A percentile compares a stretch with the other conserved stretches of the same genome.
Evolutionary conservation across 2,113 vertebrate genomes (phyloP).

Genomic region (Camelus bactrianus): DNA sequence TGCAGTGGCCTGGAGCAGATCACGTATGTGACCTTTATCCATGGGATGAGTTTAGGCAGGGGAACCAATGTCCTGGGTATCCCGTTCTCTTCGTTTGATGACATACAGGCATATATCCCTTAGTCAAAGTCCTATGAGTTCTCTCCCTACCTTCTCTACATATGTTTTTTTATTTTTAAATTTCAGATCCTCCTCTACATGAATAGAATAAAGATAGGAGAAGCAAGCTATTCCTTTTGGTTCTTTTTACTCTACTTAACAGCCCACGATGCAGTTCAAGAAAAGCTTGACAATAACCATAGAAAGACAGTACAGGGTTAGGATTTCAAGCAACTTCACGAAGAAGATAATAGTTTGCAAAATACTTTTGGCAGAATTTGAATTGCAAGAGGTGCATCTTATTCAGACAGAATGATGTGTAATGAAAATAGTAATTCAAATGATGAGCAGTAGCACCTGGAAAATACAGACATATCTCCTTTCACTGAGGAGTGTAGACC

Average conservation of each 20-base stretch:
- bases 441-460: not conserved
- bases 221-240: not conserved
- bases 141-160: not conserved
- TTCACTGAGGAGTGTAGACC: not conserved
- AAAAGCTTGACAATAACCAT: not conserved
- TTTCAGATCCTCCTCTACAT: not conserved
- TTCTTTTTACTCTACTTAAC: not conserved
- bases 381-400: not conserved
- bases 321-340: not conserved
- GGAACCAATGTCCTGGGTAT: not conserved
- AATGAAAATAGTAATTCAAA: not conserved
- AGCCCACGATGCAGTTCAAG: not conserved
- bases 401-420: not conserved
- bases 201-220: not conserved
- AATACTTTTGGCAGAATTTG: slow-evolving; percentile 9
- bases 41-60: not conserved
- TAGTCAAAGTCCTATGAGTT: not conserved
- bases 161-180: not conserved
- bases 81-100: not conserved
- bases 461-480: not conserved
- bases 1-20: not conserved
- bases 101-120: not conserved
- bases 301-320: not conserved
- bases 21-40: not conserved
- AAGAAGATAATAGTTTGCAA: slow-evolving; percentile 11